Evolutionary conservation across 2,888 invertebrate species (phyloP).

Genomic region (Eudasyphora cyanicolor): DNA sequence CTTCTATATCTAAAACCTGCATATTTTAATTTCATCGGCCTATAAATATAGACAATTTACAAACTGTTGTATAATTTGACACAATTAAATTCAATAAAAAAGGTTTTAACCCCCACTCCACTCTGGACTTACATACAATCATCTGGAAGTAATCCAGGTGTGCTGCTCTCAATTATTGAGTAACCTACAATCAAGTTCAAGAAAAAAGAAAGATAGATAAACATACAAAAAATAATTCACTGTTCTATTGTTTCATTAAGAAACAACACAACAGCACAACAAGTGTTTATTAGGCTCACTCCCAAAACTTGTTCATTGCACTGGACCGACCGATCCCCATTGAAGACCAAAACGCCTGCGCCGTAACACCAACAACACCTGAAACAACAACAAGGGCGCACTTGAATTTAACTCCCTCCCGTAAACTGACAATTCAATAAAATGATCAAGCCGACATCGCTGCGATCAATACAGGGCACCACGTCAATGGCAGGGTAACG

Average conservation of each 20-base stretch:
- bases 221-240: not conserved
- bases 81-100: not conserved
- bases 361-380: too few relatives aligned
- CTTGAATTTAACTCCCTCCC: not conserved
- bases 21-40: too few relatives aligned
- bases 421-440: conserved; percentile 25
- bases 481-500: conserved; percentile 4
- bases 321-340: not conserved
- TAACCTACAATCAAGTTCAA: not conserved
- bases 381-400: conserved; percentile 12
- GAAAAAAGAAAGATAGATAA: not conserved
- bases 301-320: conserved; percentile 1
- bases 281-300: conserved; percentile 35
- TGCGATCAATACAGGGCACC: conserved; percentile 13
- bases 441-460: not conserved
- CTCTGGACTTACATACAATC: too few relatives aligned
- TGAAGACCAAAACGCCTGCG: not conserved
- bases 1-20: too few relatives aligned
- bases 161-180: not conserved
- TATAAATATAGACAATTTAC: too few relatives aligned
- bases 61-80: too few relatives aligned
- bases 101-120: not conserved
- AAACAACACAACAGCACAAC: conserved; percentile 9
- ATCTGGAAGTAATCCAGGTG: conserved; percentile 19
- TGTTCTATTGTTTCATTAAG: conserved; percentile 36